These are phyloP conservation scores for Idaea straminata DNA, from an alignment of 2,888 invertebrate species.

Conservation along the genomic window DNA sequence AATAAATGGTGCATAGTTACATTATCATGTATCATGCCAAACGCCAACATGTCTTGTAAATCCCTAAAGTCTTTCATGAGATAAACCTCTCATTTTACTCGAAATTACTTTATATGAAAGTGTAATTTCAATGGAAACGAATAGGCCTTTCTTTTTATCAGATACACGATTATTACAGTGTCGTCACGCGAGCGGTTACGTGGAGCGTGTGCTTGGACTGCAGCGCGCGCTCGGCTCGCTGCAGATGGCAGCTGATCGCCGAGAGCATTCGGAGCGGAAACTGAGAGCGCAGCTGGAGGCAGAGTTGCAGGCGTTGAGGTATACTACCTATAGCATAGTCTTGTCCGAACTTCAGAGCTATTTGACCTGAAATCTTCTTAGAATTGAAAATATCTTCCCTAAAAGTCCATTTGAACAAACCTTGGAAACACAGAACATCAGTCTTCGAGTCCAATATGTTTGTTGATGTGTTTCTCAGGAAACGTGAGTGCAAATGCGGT, in stretches of 20 bases:
- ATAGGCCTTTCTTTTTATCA: too few relatives aligned
- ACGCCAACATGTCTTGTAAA: too few relatives aligned
- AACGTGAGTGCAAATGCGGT: conserved; percentile 59
- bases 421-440: not conserved
- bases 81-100: too few relatives aligned
- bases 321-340: too few relatives aligned
- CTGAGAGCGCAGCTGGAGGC: conserved; percentile 91
- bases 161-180: conserved; percentile 80
- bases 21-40: too few relatives aligned
- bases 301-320: conserved; percentile 86
- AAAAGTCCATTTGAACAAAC: not conserved
- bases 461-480: conserved; percentile 32
- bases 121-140: too few relatives aligned
- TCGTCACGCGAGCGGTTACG: conserved; percentile 91
- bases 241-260: conserved; percentile 90
- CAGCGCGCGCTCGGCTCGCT: conserved; percentile 90
- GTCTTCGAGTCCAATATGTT: not conserved
- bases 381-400: not conserved
- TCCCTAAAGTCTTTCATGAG: too few relatives aligned
- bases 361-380: too few relatives aligned
- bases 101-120: too few relatives aligned
- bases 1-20: too few relatives aligned
- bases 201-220: conserved; percentile 90
- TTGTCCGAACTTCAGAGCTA: too few relatives aligned
- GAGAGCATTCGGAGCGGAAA: conserved; percentile 92